Conservation (phyloP, 1,140 invertebrate species). For the Hycleus cichorii region DNA sequence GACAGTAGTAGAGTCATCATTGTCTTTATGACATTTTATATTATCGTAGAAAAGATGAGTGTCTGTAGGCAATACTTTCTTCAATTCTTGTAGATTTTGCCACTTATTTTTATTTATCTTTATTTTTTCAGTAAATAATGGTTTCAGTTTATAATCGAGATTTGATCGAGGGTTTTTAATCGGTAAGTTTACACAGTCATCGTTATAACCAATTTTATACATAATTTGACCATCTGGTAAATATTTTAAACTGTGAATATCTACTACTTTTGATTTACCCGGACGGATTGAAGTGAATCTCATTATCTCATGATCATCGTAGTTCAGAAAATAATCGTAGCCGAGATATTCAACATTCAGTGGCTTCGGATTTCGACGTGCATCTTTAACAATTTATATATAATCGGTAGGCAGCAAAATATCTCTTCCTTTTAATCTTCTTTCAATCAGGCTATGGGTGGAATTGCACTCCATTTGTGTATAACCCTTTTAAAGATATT, state of each 20-base stretch:
- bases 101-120: no score
- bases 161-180: no score
- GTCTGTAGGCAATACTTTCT: no score
- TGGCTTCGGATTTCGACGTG: conserved; percentile 20
- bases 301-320: background rate
- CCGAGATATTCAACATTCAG: conserved; percentile 1
- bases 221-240: background rate
- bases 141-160: no score
- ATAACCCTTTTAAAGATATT: conserved; percentile 31
- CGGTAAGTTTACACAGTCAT: no score
- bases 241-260: background rate
- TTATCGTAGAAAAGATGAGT: no score
- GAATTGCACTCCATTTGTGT: conserved; percentile 37
- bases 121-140: no score
- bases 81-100: no score
- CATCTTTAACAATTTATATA: conserved; percentile 19
- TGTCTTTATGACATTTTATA: no score
- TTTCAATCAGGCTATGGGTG: conserved; percentile 33
- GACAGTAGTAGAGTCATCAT: no score
- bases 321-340: conserved; percentile 1
- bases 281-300: background rate
- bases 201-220: background rate
- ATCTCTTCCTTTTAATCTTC: conserved; percentile 17
- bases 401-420: conserved; percentile 30
- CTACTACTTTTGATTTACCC: background rate